These are phyloP conservation scores for Cryptoprocta ferox DNA, from an alignment of 2,797 vertebrate species.

Conservation along the genomic window DNA sequence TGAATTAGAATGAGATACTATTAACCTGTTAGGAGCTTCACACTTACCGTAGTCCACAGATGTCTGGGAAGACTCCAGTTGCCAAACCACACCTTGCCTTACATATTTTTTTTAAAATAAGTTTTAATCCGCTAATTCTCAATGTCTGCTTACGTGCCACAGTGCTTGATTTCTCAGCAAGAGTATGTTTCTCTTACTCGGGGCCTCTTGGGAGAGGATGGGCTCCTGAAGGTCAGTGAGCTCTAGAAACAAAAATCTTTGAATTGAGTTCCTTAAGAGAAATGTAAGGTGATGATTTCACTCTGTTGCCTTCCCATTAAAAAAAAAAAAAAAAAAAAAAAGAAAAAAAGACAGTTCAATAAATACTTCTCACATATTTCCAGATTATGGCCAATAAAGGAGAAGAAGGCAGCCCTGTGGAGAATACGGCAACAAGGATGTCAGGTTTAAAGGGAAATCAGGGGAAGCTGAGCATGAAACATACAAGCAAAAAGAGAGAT, in stretches of 20 bases:
- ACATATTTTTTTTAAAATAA: slow-evolving; percentile 23
- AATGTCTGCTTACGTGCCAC: not conserved
- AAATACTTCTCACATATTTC: slow-evolving; percentile 39
- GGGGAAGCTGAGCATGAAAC: not conserved
- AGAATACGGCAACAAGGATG: not conserved
- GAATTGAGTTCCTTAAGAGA: slow-evolving; percentile 19
- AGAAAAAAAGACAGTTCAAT: not conserved
- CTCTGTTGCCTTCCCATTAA: no score
- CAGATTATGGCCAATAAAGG: not conserved
- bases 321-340: no score
- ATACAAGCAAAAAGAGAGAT: not conserved
- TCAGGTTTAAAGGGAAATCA: slow-evolving; percentile 4
- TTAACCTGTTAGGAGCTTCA: slow-evolving; percentile 31
- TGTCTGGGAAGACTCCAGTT: slow-evolving; percentile 20
- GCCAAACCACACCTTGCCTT: not conserved
- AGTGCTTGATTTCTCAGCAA: slow-evolving; percentile 54
- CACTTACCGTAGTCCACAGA: not conserved
- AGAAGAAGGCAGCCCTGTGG: not conserved
- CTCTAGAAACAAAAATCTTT: slow-evolving; percentile 30
- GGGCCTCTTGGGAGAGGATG: not conserved
- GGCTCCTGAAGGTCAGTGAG: not conserved
- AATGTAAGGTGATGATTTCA: slow-evolving; percentile 43
- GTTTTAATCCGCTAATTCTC: slow-evolving; percentile 53
- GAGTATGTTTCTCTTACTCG: not conserved
- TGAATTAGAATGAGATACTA: slow-evolving; percentile 43